Evolutionary conservation across 2,797 vertebrate species (phyloP).

Genomic region (Varecia variegata): DNA sequence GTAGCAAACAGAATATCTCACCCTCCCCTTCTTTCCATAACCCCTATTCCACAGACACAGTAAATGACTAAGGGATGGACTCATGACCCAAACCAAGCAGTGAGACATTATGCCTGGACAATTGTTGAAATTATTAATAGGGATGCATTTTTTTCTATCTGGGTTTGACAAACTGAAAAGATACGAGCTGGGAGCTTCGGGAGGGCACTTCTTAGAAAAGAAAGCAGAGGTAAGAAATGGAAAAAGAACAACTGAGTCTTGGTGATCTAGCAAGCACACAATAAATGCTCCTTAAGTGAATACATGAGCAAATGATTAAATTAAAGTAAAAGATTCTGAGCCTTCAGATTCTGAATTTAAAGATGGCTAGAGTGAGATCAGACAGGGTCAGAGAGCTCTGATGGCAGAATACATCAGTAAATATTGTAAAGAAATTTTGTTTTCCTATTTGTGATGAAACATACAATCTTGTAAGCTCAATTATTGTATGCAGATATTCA

Average conservation of each 20-base stretch:
- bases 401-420: rapidly evolving
- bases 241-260: not conserved
- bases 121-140: no score
- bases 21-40: no score
- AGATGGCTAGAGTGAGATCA: not conserved
- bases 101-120: no score
- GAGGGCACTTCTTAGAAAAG: not conserved
- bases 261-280: not conserved
- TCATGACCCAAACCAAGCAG: no score
- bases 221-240: not conserved
- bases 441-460: not conserved
- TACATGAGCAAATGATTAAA: not conserved
- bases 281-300: not conserved
- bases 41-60: rapidly evolving
- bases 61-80: not conserved
- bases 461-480: not conserved
- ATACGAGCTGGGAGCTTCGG: not conserved
- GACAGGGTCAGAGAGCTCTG: not conserved
- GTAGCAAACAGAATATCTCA: rapidly evolving
- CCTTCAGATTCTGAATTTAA: not conserved
- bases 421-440: not conserved
- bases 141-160: not conserved
- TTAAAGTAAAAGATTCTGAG: not conserved
- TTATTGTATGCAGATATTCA: not conserved
- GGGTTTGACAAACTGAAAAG: not conserved